Conservation (phyloP, 2,797 vertebrate species). For the Bradypus variegatus region DNA sequence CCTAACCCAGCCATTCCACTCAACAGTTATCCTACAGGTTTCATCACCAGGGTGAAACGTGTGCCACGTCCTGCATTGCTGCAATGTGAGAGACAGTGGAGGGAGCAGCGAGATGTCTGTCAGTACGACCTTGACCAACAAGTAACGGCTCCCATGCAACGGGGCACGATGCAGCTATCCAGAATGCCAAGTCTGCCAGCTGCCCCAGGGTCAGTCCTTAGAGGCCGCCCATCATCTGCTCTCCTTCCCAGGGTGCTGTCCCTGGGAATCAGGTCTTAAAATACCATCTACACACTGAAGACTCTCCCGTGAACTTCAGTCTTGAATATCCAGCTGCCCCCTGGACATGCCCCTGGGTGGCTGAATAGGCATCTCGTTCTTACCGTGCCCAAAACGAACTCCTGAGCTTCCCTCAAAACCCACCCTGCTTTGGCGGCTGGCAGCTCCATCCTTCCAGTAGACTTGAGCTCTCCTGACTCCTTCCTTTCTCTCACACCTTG, state of each 20-base stretch:
- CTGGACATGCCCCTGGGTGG: background rate
- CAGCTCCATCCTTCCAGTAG: background rate
- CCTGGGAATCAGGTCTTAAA: background rate
- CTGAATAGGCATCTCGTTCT: background rate
- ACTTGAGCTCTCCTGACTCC: too few species aligned
- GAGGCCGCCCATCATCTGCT: background rate
- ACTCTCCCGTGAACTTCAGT: background rate
- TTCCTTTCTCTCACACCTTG: too few species aligned
- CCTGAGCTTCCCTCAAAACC: background rate
- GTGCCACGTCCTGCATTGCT: accelerated
- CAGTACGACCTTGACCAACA: accelerated
- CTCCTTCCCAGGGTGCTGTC: background rate
- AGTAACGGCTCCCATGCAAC: accelerated
- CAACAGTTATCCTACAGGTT: background rate
- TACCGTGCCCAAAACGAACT: background rate
- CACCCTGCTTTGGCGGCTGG: accelerated
- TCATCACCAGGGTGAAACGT: background rate
- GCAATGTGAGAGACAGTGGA: accelerated
- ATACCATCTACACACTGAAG: background rate
- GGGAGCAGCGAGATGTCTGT: background rate
- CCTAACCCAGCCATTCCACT: background rate
- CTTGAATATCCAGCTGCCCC: background rate
- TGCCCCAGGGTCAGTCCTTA: background rate
- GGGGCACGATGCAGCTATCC: background rate
- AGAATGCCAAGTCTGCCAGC: background rate